phyloP scores from a whole-genome alignment of 1,140 invertebrate species.

The Macrocentrus cingulum region DNA sequence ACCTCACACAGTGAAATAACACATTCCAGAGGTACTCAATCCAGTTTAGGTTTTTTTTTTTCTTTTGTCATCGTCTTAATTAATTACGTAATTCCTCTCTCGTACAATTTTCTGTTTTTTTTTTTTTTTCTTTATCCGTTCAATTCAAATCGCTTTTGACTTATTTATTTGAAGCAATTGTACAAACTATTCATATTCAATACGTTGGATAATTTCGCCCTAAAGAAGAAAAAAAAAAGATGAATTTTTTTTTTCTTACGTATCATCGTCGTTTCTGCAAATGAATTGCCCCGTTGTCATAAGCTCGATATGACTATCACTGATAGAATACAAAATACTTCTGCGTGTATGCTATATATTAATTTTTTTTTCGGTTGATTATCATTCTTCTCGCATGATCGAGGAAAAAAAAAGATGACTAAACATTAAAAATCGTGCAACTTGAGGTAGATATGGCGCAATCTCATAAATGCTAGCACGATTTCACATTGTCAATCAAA shows the following conservation, averaged over 20 bases:
- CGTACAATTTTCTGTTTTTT: neutral
- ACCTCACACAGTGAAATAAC: conserved; percentile 26
- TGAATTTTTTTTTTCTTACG: neutral
- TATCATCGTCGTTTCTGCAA: neutral
- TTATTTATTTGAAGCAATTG: conserved; percentile 14
- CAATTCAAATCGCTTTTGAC: too few species aligned
- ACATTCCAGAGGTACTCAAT: conserved; percentile 34
- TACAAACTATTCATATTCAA: conserved; percentile 15
- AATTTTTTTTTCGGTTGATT: neutral
- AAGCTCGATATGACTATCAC: too few species aligned
- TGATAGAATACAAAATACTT: too few species aligned
- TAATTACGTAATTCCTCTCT: conserved; percentile 1
- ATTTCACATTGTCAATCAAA: conserved; percentile 3
- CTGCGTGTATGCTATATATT: too few species aligned
- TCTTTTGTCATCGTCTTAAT: neutral
- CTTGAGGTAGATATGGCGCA: conserved; percentile 35
- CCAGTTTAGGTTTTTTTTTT: conserved; percentile 32
- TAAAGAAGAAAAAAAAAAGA: conserved; percentile 22
- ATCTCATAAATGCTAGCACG: conserved; percentile 30
- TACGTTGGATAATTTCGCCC: conserved; percentile 7
- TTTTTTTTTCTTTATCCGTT: conserved; percentile 13
- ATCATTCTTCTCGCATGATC: neutral
- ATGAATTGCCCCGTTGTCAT: neutral
- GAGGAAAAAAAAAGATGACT: conserved; percentile 4
- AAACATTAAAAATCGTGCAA: conserved; percentile 19